Percentiles rank a stretch among this genome's conserved stretches.
Evolutionary conservation across 2,797 vertebrate species (phyloP).

Genomic region (Oophaga sylvatica): DNA sequence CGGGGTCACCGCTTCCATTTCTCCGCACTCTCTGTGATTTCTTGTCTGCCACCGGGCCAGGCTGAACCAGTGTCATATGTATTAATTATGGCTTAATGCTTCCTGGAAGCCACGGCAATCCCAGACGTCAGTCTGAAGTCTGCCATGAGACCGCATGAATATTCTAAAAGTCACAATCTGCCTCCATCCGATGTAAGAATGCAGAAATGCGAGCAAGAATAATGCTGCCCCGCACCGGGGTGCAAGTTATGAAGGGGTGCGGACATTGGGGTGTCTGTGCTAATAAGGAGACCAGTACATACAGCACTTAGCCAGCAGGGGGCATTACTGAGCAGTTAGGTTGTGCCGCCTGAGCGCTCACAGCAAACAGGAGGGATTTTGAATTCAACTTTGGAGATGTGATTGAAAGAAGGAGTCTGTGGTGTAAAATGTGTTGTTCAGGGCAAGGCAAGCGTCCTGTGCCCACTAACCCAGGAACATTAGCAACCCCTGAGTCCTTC

Average conservation of each 20-base stretch:
- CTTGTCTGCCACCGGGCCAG: constrained; percentile 18
- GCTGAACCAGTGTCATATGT: constrained; percentile 27
- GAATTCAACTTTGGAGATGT: no score
- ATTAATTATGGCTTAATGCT: constrained; percentile 46
- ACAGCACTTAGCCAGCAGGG: background rate
- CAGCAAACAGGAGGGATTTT: background rate
- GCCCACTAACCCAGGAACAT: no score
- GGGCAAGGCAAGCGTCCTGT: no score
- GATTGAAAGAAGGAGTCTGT: no score
- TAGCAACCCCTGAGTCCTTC: no score
- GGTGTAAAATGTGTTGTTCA: no score
- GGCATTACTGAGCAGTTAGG: background rate
- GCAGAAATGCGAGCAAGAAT: background rate
- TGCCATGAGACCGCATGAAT: background rate
- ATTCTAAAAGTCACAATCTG: background rate
- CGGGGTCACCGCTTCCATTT: constrained; percentile 28
- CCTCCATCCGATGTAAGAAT: background rate
- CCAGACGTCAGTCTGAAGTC: constrained; percentile 3
- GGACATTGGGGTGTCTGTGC: no score
- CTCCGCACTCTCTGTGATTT: constrained; percentile 6
- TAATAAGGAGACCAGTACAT: no score
- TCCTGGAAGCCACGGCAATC: constrained; percentile 13
- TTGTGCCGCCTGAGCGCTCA: background rate
- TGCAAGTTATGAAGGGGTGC: background rate
- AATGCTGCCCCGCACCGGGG: background rate